phyloP scores from a whole-genome alignment of 2,797 vertebrate genomes.

The Sphenopsis melanotis region DNA sequence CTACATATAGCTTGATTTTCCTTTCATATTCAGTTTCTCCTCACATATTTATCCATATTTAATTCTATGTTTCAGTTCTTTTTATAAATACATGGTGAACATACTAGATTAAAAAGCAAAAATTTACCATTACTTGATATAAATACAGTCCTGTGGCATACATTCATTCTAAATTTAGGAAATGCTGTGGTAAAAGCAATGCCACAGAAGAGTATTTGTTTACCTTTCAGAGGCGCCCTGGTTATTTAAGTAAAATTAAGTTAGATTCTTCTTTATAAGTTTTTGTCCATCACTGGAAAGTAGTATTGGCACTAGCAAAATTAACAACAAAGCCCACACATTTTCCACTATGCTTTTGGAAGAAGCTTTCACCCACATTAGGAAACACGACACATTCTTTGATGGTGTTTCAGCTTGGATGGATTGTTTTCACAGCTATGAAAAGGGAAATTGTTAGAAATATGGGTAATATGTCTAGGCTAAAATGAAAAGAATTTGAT shows the following conservation, averaged over 20 bases:
- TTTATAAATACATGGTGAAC: not conserved
- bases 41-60: not conserved
- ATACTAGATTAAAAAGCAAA: conserved; percentile 15
- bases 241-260: conserved; percentile 35
- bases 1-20: not conserved
- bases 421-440: not conserved
- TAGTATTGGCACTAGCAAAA: not conserved
- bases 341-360: not conserved
- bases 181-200: conserved; percentile 16
- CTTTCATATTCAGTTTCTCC: not conserved
- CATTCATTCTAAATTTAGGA: conserved; percentile 27
- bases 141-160: not conserved
- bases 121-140: not conserved
- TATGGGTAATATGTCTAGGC: not conserved
- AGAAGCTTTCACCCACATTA: not conserved
- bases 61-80: not conserved
- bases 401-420: not conserved
- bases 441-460: not conserved
- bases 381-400: not conserved
- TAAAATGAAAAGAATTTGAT: not conserved
- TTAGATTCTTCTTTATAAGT: not conserved
- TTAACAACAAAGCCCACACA: not conserved
- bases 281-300: conserved; percentile 5
- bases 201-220: conserved; percentile 24
- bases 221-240: conserved; percentile 11